Evolutionary conservation across 1,140 invertebrate genomes (phyloP).

Genomic region (Diprion similis): DNA sequence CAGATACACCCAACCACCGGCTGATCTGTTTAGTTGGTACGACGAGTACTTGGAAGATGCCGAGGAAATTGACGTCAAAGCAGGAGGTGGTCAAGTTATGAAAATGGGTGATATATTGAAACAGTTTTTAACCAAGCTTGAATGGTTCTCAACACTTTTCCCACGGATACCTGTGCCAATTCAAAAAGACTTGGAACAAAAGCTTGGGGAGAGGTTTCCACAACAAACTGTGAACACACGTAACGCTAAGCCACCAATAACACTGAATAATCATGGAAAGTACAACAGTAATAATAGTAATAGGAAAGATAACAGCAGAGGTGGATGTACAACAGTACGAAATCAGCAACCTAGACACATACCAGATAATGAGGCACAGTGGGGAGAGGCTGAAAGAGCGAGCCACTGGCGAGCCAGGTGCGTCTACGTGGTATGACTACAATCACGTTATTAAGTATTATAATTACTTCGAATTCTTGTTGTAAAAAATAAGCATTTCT

Average conservation of each 20-base stretch:
- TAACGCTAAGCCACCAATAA: slow-evolving; percentile 56
- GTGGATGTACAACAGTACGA: slow-evolving; percentile 30
- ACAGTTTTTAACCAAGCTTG: slow-evolving; percentile 94
- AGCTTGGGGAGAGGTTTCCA: slow-evolving; percentile 67
- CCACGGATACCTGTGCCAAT: slow-evolving; percentile 99
- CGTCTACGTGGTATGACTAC: slow-evolving; percentile 60
- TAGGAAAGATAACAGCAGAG: slow-evolving; percentile 50
- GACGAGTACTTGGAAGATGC: slow-evolving; percentile 95
- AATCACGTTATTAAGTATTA: slow-evolving; percentile 56
- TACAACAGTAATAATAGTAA: slow-evolving; percentile 44
- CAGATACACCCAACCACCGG: slow-evolving; percentile 95
- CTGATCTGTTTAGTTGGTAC: slow-evolving; percentile 96
- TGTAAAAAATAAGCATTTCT: not conserved
- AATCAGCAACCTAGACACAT: slow-evolving; percentile 55
- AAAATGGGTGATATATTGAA: slow-evolving; percentile 94
- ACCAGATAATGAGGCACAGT: slow-evolving; percentile 63
- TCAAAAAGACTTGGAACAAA: slow-evolving; percentile 88
- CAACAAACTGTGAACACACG: slow-evolving; percentile 53
- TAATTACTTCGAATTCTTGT: slow-evolving; percentile 35
- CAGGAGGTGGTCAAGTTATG: slow-evolving; percentile 93
- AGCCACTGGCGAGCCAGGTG: slow-evolving; percentile 62
- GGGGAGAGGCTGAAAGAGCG: slow-evolving; percentile 61
- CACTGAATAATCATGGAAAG: slow-evolving; percentile 56
- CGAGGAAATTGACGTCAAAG: slow-evolving; percentile 96
- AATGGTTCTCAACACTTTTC: slow-evolving; percentile 98